Percentiles rank a stretch among this genome's conserved stretches.
Evolutionary conservation across 2,113 vertebrate species (phyloP).

Genomic region (Notarius lentiginosus): DNA sequence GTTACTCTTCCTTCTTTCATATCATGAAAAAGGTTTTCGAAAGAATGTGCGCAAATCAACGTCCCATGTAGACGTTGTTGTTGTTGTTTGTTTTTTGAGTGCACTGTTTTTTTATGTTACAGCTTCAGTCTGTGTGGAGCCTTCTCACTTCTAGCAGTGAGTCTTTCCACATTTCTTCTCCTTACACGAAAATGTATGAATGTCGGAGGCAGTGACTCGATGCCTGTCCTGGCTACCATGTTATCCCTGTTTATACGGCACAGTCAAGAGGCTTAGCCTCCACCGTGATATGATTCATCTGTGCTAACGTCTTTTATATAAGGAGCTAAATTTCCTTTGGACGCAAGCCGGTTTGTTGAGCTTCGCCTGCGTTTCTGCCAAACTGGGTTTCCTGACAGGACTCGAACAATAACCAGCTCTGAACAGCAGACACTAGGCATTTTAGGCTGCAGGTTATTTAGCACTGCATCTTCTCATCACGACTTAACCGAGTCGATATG

Average conservation of each 20-base stretch:
- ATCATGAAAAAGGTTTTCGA: neutral
- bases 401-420: constrained; percentile 6
- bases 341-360: constrained; percentile 24
- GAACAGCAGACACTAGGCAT: constrained; percentile 1
- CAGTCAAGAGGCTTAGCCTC: constrained; percentile 37
- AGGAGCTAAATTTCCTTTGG: constrained; percentile 37
- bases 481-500: neutral
- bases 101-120: neutral
- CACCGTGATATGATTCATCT: constrained; percentile 43
- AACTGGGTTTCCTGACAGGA: constrained; percentile 1
- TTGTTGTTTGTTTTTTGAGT: neutral
- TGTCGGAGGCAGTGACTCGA: neutral
- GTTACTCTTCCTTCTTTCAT: neutral
- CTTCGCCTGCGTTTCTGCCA: constrained; percentile 2
- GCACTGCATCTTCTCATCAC: constrained; percentile 24
- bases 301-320: constrained; percentile 29
- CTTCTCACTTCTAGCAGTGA: neutral
- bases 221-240: neutral
- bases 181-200: neutral
- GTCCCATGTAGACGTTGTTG: neutral
- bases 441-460: constrained; percentile 11
- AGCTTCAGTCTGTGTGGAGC: no score
- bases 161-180: constrained; percentile 11
- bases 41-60: neutral
- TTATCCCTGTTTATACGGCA: constrained; percentile 17